Conservation (phyloP, 2,888 invertebrate species). For the Xylota segnis region DNA sequence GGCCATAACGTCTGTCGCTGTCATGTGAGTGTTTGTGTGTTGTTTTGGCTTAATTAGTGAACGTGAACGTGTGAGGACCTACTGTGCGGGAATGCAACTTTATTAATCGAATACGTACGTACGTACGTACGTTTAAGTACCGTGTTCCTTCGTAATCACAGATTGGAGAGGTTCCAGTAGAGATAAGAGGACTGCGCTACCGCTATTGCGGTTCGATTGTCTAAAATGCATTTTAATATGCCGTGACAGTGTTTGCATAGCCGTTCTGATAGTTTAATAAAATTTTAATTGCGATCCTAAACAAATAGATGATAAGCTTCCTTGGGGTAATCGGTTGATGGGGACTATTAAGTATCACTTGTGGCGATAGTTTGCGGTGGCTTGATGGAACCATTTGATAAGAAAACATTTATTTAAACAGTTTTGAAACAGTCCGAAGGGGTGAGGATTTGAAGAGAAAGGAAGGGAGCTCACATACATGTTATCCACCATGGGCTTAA, state of each 20-base stretch:
- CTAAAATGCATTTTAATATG: slow-evolving; percentile 60
- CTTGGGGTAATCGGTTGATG: slow-evolving; percentile 8
- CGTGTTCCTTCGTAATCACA: slow-evolving; percentile 13
- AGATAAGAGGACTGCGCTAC: slow-evolving; percentile 35
- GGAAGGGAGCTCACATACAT: too few species aligned
- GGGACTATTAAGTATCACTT: slow-evolving; percentile 25
- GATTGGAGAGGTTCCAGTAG: slow-evolving; percentile 10
- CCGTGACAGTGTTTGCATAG: slow-evolving; percentile 37
- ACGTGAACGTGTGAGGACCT: slow-evolving; percentile 23
- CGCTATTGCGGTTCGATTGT: background rate
- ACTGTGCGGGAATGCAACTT: slow-evolving; percentile 37
- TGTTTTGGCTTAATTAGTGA: slow-evolving; percentile 58
- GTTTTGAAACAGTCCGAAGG: background rate
- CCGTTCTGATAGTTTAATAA: slow-evolving; percentile 59
- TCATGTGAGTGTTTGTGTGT: slow-evolving; percentile 27
- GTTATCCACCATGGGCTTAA: too few species aligned
- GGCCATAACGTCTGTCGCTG: slow-evolving; percentile 25
- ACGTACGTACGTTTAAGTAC: slow-evolving; percentile 11
- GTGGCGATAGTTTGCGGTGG: slow-evolving; percentile 26
- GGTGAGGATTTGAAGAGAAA: background rate
- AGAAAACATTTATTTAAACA: slow-evolving; percentile 35
- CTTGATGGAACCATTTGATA: slow-evolving; percentile 20
- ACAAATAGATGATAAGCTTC: slow-evolving; percentile 55
- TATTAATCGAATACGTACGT: slow-evolving; percentile 42
- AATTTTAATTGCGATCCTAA: slow-evolving; percentile 68